Percentiles rank a stretch among this genome's conserved stretches.
phyloP scores from a whole-genome alignment of 2,113 vertebrate genomes.

The Tringa solitaria region DNA sequence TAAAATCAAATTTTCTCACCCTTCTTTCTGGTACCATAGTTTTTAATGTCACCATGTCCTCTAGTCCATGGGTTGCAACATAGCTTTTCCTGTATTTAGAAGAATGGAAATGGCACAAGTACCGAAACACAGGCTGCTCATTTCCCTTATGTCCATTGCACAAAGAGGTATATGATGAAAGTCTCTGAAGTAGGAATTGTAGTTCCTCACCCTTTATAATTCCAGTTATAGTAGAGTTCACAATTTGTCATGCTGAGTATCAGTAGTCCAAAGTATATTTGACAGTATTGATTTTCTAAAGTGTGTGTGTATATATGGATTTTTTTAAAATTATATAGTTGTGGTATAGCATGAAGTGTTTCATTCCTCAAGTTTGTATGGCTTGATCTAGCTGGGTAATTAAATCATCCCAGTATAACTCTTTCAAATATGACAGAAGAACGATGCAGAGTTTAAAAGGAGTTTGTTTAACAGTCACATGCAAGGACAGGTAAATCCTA shows the following conservation, averaged over 20 bases:
- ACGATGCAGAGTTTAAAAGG: not conserved
- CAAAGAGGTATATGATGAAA: not conserved
- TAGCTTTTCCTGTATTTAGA: not conserved
- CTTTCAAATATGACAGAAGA: not conserved
- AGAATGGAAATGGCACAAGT: not conserved
- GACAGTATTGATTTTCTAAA: not conserved
- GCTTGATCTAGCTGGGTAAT: not conserved
- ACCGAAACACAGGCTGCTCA: not conserved
- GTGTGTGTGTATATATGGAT: not conserved
- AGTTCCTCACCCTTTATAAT: not conserved
- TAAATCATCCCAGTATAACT: not conserved
- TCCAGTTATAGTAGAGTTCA: not conserved
- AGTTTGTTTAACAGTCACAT: not conserved
- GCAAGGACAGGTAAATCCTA: not conserved
- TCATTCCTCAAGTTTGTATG: not conserved
- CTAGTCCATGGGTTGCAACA: not conserved
- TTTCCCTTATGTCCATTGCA: not conserved
- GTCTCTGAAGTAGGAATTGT: not conserved
- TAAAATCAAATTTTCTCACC: not conserved
- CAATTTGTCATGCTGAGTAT: not conserved
- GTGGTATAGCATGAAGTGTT: not conserved
- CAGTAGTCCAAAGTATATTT: not conserved
- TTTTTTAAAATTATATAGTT: not conserved
- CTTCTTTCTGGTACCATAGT: not conserved
- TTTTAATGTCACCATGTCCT: not conserved